These are phyloP conservation scores for Sebastes kiyomatsui DNA, from an alignment of 2,797 vertebrate genomes.

Conservation along the genomic window DNA sequence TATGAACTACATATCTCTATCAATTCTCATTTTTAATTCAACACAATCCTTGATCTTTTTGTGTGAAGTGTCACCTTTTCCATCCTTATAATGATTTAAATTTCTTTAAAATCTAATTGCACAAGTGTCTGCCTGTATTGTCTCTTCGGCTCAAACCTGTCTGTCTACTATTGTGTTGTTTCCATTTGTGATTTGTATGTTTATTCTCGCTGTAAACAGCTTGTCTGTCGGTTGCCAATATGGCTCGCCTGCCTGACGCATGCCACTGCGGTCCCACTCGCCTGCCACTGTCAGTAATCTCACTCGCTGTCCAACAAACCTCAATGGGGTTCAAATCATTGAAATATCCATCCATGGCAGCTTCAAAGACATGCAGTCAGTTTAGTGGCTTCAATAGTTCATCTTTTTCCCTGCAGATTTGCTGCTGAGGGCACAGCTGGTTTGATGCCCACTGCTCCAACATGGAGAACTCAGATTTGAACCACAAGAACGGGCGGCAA, in stretches of 20 bases:
- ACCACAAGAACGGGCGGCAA: slow-evolving; percentile 80
- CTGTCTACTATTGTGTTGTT: not conserved
- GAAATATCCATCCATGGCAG: not conserved
- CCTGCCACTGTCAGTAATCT: not conserved
- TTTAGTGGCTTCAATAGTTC: not conserved
- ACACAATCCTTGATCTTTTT: not conserved
- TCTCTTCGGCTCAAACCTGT: not conserved
- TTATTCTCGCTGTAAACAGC: not conserved
- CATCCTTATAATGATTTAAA: not conserved
- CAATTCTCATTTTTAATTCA: not conserved
- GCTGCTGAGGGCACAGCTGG: slow-evolving; percentile 43
- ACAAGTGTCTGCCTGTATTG: not conserved
- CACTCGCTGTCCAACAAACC: not conserved
- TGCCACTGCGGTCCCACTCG: not conserved
- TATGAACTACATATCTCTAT: not conserved
- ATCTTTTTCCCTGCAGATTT: slow-evolving; percentile 49
- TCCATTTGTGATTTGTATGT: not conserved
- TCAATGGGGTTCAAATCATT: not conserved
- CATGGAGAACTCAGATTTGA: slow-evolving; percentile 77
- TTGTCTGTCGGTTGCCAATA: not conserved
- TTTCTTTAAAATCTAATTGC: not conserved
- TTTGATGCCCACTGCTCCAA: slow-evolving; percentile 69
- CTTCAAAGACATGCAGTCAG: not conserved
- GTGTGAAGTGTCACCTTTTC: not conserved
- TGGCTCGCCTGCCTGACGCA: not conserved